These are phyloP conservation scores for Takifugu bimaculatus DNA, from an alignment of 2,113 vertebrate species.

Conservation along the genomic window DNA sequence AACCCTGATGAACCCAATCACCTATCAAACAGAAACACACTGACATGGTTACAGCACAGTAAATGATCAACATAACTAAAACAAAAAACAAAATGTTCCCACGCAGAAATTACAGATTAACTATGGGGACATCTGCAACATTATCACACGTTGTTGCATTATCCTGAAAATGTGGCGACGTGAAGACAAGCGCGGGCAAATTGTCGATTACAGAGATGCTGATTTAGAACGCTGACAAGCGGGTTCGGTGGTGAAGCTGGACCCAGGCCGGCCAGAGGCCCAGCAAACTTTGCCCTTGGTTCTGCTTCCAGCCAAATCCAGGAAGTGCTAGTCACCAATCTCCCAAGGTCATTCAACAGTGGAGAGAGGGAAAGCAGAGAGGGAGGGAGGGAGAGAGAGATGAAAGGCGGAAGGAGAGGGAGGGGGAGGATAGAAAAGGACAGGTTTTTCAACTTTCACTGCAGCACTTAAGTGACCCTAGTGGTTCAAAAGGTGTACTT, in stretches of 20 bases:
- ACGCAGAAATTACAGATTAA: constrained; percentile 72
- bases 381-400: constrained; percentile 32
- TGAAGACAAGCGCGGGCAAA: constrained; percentile 8
- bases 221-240: no score
- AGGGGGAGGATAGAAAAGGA: constrained; percentile 41
- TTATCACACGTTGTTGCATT: constrained; percentile 18
- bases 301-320: constrained; percentile 73
- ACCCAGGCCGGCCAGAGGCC: constrained; percentile 24
- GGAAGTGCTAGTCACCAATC: constrained; percentile 75
- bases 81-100: constrained; percentile 56
- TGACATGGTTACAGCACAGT: constrained; percentile 50
- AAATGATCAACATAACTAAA: constrained; percentile 72
- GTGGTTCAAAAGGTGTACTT: constrained; percentile 30
- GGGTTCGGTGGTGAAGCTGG: not conserved
- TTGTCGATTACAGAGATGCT: constrained; percentile 13
- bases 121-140: constrained; percentile 16
- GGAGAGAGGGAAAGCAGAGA: constrained; percentile 64
- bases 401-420: constrained; percentile 27
- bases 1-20: constrained; percentile 26
- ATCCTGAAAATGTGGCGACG: not conserved
- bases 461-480: constrained; percentile 60
- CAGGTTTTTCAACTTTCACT: constrained; percentile 71
- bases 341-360: constrained; percentile 91
- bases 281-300: constrained; percentile 89
- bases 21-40: constrained; percentile 39